Conservation (phyloP, 2,797 vertebrate species). For the Sebastes diaconus region DNA sequence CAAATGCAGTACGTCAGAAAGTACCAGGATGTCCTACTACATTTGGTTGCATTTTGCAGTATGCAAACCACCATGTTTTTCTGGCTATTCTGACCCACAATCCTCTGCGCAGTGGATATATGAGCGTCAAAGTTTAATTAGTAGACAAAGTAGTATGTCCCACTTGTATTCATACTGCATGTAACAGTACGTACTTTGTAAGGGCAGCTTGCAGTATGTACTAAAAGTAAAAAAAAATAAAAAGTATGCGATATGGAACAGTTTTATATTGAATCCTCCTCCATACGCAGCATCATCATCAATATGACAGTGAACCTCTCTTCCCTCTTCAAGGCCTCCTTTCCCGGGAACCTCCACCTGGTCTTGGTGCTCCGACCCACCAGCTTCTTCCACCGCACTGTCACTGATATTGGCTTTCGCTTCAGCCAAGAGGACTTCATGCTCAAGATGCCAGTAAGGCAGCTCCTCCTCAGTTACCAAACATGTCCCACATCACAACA, state of each 20-base stretch:
- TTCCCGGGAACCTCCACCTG: slow-evolving; percentile 94
- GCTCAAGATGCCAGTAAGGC: slow-evolving; percentile 93
- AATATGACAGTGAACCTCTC: background rate
- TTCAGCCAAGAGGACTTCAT: slow-evolving; percentile 98
- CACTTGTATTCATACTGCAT: too few species aligned
- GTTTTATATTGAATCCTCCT: background rate
- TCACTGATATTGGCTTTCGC: slow-evolving; percentile 95
- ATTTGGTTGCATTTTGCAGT: too few species aligned
- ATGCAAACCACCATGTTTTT: too few species aligned
- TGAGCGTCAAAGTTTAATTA: too few species aligned
- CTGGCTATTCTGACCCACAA: accelerated
- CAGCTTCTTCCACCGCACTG: slow-evolving; percentile 96
- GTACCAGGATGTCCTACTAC: too few species aligned
- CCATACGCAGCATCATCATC: background rate
- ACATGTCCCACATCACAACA: slow-evolving; percentile 62
- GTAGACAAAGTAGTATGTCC: too few species aligned
- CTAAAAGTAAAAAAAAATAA: accelerated
- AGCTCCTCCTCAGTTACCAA: slow-evolving; percentile 67
- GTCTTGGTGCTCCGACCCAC: slow-evolving; percentile 96
- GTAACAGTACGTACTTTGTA: too few species aligned
- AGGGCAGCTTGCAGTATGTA: too few species aligned
- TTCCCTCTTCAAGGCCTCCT: slow-evolving; percentile 84
- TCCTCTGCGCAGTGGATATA: too few species aligned
- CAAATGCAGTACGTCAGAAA: too few species aligned
- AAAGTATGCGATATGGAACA: too few species aligned